A percentile compares a stretch with the other conserved stretches of the same genome.
These are phyloP conservation scores for Epinephelus coioides DNA, from an alignment of 2,797 vertebrate genomes.

Conservation along the genomic window DNA sequence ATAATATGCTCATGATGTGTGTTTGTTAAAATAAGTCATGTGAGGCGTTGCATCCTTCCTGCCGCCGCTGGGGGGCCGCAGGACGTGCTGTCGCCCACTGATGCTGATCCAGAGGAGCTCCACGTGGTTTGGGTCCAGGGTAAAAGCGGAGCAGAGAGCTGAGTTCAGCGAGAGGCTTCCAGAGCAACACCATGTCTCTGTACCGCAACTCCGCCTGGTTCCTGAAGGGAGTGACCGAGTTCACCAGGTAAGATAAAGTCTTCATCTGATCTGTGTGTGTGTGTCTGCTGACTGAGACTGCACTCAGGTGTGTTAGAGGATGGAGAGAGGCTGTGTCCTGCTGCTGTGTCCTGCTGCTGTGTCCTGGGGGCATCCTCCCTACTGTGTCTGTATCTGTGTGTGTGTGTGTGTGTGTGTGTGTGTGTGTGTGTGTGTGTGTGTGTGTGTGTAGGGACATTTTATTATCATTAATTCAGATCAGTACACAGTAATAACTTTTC, in stretches of 20 bases:
- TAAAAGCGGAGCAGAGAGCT: slow-evolving; percentile 71
- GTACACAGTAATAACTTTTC: not conserved
- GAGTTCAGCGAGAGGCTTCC: slow-evolving; percentile 58
- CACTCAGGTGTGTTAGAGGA: not conserved
- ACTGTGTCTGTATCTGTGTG: not conserved
- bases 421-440: too few species aligned
- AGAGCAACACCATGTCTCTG: slow-evolving; percentile 83
- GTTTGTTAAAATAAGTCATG: not conserved
- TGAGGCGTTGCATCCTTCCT: not conserved
- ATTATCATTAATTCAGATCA: not conserved
- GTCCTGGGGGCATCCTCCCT: not conserved
- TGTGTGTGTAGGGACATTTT: not conserved
- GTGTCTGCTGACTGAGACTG: not conserved
- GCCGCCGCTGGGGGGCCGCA: slow-evolving; percentile 62
- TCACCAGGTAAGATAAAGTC: slow-evolving; percentile 83
- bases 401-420: not conserved
- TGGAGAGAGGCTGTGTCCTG: not conserved
- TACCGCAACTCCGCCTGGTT: slow-evolving; percentile 89
- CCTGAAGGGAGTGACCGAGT: slow-evolving; percentile 87
- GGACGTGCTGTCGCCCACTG: slow-evolving; percentile 13
- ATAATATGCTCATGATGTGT: not conserved
- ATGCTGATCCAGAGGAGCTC: slow-evolving; percentile 19
- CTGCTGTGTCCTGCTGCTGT: not conserved
- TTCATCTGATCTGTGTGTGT: too few species aligned
- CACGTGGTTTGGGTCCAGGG: slow-evolving; percentile 75